Conservation (phyloP, 2,113 vertebrate species). For the Chrysemys picta region DNA sequence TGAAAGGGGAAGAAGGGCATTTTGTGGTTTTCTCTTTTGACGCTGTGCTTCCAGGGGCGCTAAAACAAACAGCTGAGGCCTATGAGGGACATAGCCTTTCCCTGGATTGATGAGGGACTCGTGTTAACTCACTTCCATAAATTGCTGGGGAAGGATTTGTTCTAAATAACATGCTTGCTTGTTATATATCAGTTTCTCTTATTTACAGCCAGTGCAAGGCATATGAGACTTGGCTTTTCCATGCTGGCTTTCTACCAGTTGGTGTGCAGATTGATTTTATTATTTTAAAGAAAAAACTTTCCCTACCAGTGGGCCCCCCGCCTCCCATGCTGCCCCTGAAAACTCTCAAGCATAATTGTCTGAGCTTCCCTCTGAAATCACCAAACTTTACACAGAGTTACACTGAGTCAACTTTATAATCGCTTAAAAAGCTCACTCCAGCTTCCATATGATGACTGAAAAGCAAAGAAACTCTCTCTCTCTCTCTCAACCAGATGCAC, state of each 20-base stretch:
- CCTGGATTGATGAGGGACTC: constrained; percentile 60
- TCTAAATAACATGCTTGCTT: constrained; percentile 68
- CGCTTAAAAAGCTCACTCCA: constrained; percentile 64
- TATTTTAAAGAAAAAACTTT: constrained; percentile 59
- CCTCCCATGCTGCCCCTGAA: constrained; percentile 56
- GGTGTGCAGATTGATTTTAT: constrained; percentile 58
- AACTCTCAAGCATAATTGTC: constrained; percentile 55
- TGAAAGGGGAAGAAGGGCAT: neutral
- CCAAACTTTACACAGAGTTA: constrained; percentile 57
- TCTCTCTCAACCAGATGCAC: constrained; percentile 24
- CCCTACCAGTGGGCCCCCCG: constrained; percentile 50
- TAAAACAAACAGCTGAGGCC: constrained; percentile 56
- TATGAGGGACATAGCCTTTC: constrained; percentile 57
- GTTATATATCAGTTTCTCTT: constrained; percentile 63
- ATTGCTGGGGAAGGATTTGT: constrained; percentile 60
- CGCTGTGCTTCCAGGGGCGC: constrained; percentile 15
- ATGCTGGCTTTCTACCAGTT: neutral
- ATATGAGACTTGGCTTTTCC: constrained; percentile 62
- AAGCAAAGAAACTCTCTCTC: neutral
- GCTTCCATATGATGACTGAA: neutral
- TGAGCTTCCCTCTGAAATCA: constrained; percentile 60
- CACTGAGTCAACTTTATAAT: constrained; percentile 67
- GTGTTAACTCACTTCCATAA: constrained; percentile 41
- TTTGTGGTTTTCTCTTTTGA: constrained; percentile 11
- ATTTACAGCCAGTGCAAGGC: constrained; percentile 59